phyloP scores from a whole-genome alignment of 2,797 vertebrate genomes.

The Brachymystax lenok region DNA sequence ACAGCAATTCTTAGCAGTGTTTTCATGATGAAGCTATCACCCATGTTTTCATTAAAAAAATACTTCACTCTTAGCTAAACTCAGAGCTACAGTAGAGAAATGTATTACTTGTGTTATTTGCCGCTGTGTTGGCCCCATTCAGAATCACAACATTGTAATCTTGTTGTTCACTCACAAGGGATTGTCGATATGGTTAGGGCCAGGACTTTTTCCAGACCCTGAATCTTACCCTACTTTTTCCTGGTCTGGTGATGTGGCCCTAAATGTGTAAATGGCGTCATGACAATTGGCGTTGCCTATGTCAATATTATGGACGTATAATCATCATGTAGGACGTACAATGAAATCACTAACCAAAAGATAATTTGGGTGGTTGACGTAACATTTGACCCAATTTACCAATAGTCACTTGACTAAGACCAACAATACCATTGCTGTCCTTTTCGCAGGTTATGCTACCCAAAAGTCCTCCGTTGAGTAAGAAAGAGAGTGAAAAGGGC shows the following conservation, averaged over 20 bases:
- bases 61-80: background rate
- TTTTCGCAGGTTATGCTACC: conserved; percentile 8
- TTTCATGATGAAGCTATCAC: background rate
- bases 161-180: background rate
- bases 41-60: too few relatives aligned
- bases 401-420: background rate
- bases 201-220: background rate
- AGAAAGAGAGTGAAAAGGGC: conserved; percentile 63
- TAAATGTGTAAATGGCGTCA: background rate
- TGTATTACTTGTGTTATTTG: background rate
- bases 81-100: background rate
- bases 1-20: background rate
- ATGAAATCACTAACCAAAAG: background rate
- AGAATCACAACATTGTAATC: background rate
- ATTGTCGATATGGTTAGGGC: background rate
- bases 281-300: background rate
- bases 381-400: too few relatives aligned
- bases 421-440: background rate
- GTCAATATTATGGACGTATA: background rate
- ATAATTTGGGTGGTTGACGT: background rate
- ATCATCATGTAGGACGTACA: background rate
- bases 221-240: background rate
- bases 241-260: background rate
- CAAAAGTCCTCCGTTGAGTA: conserved; percentile 51
- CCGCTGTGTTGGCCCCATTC: background rate